These are phyloP conservation scores for Isoperla grammatica DNA, from an alignment of 2,888 invertebrate genomes.

Conservation along the genomic window DNA sequence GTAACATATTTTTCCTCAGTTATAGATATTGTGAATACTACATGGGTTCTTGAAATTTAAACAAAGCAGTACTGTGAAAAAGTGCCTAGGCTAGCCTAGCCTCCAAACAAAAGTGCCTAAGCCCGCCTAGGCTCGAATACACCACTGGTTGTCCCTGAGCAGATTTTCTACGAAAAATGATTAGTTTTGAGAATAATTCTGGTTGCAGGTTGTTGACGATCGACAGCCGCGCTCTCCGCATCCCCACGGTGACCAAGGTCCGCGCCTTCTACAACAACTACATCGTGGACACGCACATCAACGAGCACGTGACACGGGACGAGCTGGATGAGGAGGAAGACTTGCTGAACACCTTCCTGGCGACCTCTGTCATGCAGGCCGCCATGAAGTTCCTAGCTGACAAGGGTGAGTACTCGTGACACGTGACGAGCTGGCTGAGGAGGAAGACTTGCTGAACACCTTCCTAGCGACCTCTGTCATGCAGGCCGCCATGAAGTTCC, in stretches of 20 bases:
- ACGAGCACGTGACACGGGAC: constrained; percentile 65
- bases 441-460: constrained; percentile 71
- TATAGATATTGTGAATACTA: too few species aligned
- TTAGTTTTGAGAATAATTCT: too few species aligned
- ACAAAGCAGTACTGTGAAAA: too few species aligned
- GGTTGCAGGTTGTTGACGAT: constrained; percentile 60
- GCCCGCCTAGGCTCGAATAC: too few species aligned
- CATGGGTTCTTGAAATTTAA: too few species aligned
- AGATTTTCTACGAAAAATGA: too few species aligned
- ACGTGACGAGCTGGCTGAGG: constrained; percentile 54
- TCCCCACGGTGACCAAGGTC: constrained; percentile 69
- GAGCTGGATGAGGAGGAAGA: constrained; percentile 62
- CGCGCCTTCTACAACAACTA: constrained; percentile 77
- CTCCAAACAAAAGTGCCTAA: too few species aligned
- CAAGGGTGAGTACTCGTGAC: constrained; percentile 57
- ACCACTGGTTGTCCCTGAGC: too few species aligned
- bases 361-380: constrained; percentile 68
- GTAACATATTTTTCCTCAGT: too few species aligned
- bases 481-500: constrained; percentile 61
- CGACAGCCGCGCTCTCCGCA: constrained; percentile 55
- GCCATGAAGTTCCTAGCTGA: constrained; percentile 59
- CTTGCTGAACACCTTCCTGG: constrained; percentile 70
- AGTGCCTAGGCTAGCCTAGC: too few species aligned
- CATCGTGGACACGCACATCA: constrained; percentile 62
- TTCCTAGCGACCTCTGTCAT: constrained; percentile 73